phyloP scores from a whole-genome alignment of 2,888 invertebrate genomes.

The Steromphala cineraria region DNA sequence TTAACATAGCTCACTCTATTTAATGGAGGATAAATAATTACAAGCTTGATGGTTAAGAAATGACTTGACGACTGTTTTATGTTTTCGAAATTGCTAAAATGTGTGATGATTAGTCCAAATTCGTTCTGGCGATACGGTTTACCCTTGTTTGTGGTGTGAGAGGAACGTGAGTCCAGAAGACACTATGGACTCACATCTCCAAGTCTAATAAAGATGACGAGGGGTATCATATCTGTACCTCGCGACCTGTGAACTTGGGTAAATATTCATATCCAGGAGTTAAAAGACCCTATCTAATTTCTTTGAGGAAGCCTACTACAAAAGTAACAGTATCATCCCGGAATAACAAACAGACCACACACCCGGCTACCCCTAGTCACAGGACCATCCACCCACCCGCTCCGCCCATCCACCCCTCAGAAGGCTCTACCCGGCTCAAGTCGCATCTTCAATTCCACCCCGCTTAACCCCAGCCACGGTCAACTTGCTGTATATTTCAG shows the following conservation, averaged over 20 bases:
- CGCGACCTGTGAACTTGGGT: not conserved
- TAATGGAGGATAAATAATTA: too few relatives aligned
- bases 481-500: not conserved
- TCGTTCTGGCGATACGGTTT: too few relatives aligned
- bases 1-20: too few relatives aligned
- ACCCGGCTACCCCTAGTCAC: not conserved
- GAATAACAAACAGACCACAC: conserved; percentile 21
- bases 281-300: conserved; percentile 12
- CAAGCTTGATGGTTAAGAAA: too few relatives aligned
- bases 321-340: conserved; percentile 15
- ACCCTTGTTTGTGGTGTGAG: too few relatives aligned
- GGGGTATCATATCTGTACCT: not conserved
- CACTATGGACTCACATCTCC: too few relatives aligned
- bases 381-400: not conserved
- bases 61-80: too few relatives aligned
- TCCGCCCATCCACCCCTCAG: not conserved
- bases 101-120: too few relatives aligned
- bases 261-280: conserved; percentile 13
- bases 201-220: too few relatives aligned
- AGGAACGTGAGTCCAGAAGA: too few relatives aligned
- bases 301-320: conserved; percentile 1
- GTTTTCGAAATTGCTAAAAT: too few relatives aligned
- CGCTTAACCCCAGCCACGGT: conserved; percentile 6
- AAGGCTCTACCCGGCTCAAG: not conserved
- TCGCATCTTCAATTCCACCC: not conserved